Evolutionary conservation across 2,888 invertebrate species (phyloP).

Genomic region (Aphelenchoides bicaudatus): DNA sequence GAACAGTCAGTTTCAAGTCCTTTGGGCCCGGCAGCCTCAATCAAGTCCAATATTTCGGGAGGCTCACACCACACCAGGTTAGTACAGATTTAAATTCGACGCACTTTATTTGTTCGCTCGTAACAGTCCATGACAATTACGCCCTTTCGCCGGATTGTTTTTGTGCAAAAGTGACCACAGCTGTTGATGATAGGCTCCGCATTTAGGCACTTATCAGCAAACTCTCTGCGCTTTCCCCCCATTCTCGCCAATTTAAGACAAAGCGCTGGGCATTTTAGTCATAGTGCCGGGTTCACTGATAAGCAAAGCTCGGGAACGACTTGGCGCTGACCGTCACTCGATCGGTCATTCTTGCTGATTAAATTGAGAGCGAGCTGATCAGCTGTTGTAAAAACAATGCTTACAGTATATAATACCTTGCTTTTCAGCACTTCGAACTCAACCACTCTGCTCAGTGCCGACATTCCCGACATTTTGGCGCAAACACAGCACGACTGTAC

Average conservation of each 20-base stretch:
- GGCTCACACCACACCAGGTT: slow-evolving; percentile 47
- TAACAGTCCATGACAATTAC: slow-evolving; percentile 15
- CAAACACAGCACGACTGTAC: slow-evolving; percentile 55
- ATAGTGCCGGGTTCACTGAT: no score
- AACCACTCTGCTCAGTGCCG: slow-evolving; percentile 40
- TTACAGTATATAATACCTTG: no score
- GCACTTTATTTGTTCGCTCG: neutral
- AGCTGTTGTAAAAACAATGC: no score
- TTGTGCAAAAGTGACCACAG: neutral
- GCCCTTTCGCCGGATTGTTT: neutral
- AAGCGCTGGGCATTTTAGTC: no score
- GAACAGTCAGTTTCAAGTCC: slow-evolving; percentile 10
- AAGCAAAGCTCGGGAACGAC: no score
- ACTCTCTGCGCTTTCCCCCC: no score
- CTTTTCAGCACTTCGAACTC: slow-evolving; percentile 55
- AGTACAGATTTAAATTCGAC: slow-evolving; percentile 15
- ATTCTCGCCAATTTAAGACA: no score
- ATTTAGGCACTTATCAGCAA: neutral
- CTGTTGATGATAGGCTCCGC: neutral
- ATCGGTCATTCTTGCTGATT: no score
- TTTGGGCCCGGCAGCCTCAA: slow-evolving; percentile 18
- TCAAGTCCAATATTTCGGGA: slow-evolving; percentile 41
- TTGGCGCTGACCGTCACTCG: no score
- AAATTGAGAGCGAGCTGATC: no score
- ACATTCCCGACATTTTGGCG: slow-evolving; percentile 54